A percentile compares a stretch with the other conserved stretches of the same genome.
Evolutionary conservation across 2,113 vertebrate genomes (phyloP).

Genomic region (Takifugu bimaculatus): DNA sequence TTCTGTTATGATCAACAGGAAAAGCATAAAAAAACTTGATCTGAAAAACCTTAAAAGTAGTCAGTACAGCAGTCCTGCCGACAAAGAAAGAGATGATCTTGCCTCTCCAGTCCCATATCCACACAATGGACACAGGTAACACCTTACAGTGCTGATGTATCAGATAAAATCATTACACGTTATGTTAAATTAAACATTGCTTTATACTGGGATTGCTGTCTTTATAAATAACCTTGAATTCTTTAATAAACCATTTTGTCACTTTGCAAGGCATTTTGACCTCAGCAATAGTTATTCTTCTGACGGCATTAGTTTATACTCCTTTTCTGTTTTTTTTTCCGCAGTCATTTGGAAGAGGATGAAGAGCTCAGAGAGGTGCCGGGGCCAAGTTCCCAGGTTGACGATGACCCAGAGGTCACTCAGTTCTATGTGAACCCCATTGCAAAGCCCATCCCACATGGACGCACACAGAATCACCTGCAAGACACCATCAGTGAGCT

Average conservation of each 20-base stretch:
- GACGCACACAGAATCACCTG: slow-evolving; percentile 70
- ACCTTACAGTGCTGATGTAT: too few relatives aligned
- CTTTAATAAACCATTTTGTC: too few relatives aligned
- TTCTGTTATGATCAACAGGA: slow-evolving; percentile 69
- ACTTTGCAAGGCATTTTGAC: too few relatives aligned
- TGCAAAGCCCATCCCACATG: slow-evolving; percentile 84
- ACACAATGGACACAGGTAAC: slow-evolving; percentile 85
- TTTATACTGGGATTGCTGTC: too few relatives aligned
- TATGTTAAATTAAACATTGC: too few relatives aligned
- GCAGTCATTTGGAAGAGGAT: slow-evolving; percentile 72
- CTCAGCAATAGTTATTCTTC: background rate
- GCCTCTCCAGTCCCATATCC: slow-evolving; percentile 84
- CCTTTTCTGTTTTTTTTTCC: background rate
- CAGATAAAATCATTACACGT: too few relatives aligned
- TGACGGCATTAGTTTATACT: background rate
- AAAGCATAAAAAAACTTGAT: slow-evolving; percentile 94
- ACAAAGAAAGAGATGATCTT: slow-evolving; percentile 81
- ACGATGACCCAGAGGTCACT: slow-evolving; percentile 80
- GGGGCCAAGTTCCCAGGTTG: slow-evolving; percentile 59
- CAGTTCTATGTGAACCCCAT: slow-evolving; percentile 87
- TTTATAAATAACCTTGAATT: too few relatives aligned
- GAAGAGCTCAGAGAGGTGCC: slow-evolving; percentile 69
- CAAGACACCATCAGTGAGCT: slow-evolving; percentile 89
- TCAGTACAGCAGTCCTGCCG: slow-evolving; percentile 83
- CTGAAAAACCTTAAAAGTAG: slow-evolving; percentile 90